phyloP scores from a whole-genome alignment of 2,113 vertebrate genomes.

The Brachypodius melanocephalos region DNA sequence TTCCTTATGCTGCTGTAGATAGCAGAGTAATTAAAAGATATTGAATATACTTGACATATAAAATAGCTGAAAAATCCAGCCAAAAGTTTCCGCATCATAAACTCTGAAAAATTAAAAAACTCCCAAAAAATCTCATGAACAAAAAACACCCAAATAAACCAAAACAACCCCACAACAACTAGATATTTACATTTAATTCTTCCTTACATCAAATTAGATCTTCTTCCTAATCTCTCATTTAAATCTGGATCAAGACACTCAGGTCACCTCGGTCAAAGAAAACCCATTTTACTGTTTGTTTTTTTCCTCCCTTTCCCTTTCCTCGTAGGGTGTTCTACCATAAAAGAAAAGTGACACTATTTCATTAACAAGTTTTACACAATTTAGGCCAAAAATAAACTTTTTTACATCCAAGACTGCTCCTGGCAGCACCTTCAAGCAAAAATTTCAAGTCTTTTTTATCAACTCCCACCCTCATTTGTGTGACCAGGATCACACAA shows the following conservation, averaged over 20 bases:
- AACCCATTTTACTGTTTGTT: not conserved
- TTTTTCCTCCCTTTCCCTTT: not conserved
- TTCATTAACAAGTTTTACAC: not conserved
- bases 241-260: not conserved
- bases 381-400: not conserved
- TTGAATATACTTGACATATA: accelerated
- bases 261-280: not conserved
- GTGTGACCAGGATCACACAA: not conserved
- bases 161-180: not conserved
- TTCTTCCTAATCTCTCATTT: not conserved
- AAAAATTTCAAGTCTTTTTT: not conserved
- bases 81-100: not conserved
- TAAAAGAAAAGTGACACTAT: not conserved
- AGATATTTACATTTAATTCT: not conserved
- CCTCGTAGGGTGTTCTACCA: not conserved
- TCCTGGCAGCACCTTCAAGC: not conserved
- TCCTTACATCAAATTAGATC: not conserved
- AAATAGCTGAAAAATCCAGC: not conserved
- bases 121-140: not conserved
- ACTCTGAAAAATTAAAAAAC: not conserved
- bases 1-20: not conserved
- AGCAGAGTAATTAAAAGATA: not conserved
- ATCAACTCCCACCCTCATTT: not conserved
- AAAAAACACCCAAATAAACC: accelerated
- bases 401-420: accelerated